A percentile compares a stretch with the other conserved stretches of the same genome.
These are phyloP conservation scores for cat (Felis catus) DNA, from an alignment of 2,113 vertebrate species.

Conservation along the genomic window F.catus_Fca126_mat1.0 CM031414.1:132625501-132626000, in stretches of 20 bases:
- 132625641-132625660: too few species aligned
- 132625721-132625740: neutral
- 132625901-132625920: too few species aligned
- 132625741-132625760: accelerated
- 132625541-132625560: too few species aligned
- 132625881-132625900: neutral
- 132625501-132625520: too few species aligned
- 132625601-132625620: too few species aligned
- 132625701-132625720: neutral
- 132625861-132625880: accelerated
- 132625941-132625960: neutral
- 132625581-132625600: too few species aligned
- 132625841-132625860: neutral
- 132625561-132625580: too few species aligned
- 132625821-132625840: neutral
- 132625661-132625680: neutral
- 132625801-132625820: too few species aligned
- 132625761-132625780: neutral
- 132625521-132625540: too few species aligned
- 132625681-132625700: neutral
- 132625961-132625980: neutral
- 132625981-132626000: neutral
- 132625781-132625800: too few species aligned
- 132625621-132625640: too few species aligned
- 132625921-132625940: neutral